Evolutionary conservation across 2,797 vertebrate genomes (phyloP).

Genomic region (Glyptemys insculpta): DNA sequence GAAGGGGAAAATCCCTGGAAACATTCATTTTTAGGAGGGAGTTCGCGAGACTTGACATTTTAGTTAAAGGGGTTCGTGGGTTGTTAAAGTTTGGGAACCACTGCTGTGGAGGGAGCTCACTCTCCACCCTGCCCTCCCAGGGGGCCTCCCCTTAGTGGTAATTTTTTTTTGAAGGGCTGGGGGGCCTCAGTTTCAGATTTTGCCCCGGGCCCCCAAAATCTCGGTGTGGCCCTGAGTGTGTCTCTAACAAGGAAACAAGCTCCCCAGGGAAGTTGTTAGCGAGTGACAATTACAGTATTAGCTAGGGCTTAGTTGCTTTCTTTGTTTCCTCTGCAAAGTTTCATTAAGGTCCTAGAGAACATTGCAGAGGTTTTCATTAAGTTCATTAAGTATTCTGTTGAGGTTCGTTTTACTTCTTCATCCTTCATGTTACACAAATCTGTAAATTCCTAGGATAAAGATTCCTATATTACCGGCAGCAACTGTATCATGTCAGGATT

Average conservation of each 20-base stretch:
- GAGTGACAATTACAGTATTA: not conserved
- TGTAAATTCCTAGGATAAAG: not conserved
- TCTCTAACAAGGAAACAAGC: not conserved
- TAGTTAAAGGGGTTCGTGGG: too few relatives aligned
- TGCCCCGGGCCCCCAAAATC: not conserved
- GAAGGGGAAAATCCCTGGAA: too few relatives aligned
- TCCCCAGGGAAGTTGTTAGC: not conserved
- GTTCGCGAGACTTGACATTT: too few relatives aligned
- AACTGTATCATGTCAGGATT: not conserved
- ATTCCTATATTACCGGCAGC: not conserved
- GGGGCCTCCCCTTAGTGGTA: not conserved
- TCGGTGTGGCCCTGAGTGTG: not conserved
- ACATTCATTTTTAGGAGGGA: too few relatives aligned
- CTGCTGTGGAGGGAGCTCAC: not conserved
- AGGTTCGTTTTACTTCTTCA: not conserved
- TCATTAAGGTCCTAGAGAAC: not conserved
- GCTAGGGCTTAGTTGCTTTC: not conserved
- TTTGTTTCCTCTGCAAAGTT: not conserved
- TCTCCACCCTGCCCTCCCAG: not conserved
- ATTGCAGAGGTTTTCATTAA: not conserved
- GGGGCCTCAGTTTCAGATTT: not conserved
- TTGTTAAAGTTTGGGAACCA: too few relatives aligned
- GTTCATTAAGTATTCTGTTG: not conserved
- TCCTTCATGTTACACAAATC: not conserved
- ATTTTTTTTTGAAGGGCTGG: not conserved